Evolutionary conservation across 2,888 invertebrate genomes (phyloP), one percentile per base, ranked within the genome.

Genomic region (Mesorhabditis spiculigera): DNA sequence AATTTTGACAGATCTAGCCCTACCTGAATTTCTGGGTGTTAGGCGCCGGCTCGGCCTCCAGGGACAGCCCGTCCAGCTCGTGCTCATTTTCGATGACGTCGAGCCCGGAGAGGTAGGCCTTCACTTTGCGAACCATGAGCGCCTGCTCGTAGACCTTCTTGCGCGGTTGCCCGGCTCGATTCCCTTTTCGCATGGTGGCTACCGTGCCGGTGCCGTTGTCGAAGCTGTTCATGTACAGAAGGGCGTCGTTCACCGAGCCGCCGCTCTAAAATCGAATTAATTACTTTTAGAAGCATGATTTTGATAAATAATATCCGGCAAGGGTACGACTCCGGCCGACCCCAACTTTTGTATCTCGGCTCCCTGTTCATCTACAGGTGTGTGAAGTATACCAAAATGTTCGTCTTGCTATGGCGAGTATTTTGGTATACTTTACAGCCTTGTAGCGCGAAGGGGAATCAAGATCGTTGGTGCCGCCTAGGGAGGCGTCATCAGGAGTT

Each of bases 111-210:
- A 98, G 90, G 88, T 98, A 98, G 4, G 96, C 93, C 87, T 96
- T 95, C 5, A 97, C 96, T 70, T 95, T 90, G 45, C 96, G 90
- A 70, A 95, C 95, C 97, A 97, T 97, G 88, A 96, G 94, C 45
- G 96, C 95, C 88, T 85, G 85, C 68, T 86, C 86, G 73, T 86
- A 86, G 43, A 86, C 74, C 69, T 80, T 80, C 62, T 80, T 80
- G 45, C 79, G 67, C 16, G 80, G 80, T 63, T 80, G 80, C 62
- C 71, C 77, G 44, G 74, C 69, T 63, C 71, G 69, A 4, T 67
- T 71, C 58, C 75, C 71, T 68, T 81, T 82, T 44, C 82, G 72
- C 77, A 84, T 82, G 5, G 82, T 82, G 28, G 83, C 82, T 16
- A 82, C 80, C 50, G 78, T 80, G 6, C 71, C 74, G 43, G 75